phyloP scores from a whole-genome alignment of 2,888 invertebrate species.

The Clistopyga incitator region DNA sequence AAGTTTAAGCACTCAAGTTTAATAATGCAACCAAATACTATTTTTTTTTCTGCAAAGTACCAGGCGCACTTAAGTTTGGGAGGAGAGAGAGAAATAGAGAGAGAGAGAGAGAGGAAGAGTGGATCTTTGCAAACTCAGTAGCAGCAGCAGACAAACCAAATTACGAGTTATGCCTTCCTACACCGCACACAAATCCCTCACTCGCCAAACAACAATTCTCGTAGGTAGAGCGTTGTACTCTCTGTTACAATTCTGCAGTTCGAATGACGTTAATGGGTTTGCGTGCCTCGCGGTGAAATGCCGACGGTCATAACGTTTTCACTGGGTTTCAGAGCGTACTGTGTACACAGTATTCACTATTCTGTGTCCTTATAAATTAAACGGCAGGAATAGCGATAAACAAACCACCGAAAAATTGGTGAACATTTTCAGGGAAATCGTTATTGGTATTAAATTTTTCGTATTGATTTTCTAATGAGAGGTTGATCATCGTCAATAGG shows the following conservation, averaged over 20 bases:
- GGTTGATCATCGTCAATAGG: too few relatives aligned
- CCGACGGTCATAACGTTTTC: constrained; percentile 27
- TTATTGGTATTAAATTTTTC: too few relatives aligned
- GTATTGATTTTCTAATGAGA: too few relatives aligned
- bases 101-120: too few relatives aligned
- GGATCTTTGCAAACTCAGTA: constrained; percentile 3
- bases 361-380: too few relatives aligned
- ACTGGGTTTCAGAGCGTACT: constrained; percentile 2
- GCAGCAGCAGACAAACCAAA: background rate
- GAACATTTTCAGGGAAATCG: too few relatives aligned
- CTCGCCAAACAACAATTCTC: constrained; percentile 15
- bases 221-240: constrained; percentile 7
- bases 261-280: constrained; percentile 24
- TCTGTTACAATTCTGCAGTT: constrained; percentile 11
- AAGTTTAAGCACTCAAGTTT: constrained; percentile 13
- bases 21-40: constrained; percentile 8
- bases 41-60: background rate
- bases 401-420: too few relatives aligned
- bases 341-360: background rate
- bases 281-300: constrained; percentile 22
- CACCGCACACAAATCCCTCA: constrained; percentile 11
- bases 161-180: constrained; percentile 21
- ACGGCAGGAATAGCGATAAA: too few relatives aligned
- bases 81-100: constrained; percentile 1
- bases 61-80: background rate